These are phyloP conservation scores for Scortum barcoo DNA, from an alignment of 2,113 vertebrate species.

Conservation along the genomic window DNA sequence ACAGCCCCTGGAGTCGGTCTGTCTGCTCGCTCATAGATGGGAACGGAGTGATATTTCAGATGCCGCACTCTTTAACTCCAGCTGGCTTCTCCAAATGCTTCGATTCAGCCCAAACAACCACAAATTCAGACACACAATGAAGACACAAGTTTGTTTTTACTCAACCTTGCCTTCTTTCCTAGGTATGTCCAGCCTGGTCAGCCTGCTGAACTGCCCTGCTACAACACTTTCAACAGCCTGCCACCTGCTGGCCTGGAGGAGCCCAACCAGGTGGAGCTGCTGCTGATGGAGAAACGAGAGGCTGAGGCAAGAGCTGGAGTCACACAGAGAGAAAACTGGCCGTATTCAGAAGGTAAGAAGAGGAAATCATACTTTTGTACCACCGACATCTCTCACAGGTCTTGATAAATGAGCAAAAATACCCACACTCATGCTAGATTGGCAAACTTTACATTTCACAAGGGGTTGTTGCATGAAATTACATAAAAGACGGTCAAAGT, in stretches of 20 bases:
- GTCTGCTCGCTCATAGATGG: constrained; percentile 37
- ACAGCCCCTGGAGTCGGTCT: constrained; percentile 37
- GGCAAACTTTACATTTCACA: background rate
- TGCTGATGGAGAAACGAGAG: constrained; percentile 94
- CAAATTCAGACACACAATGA: background rate
- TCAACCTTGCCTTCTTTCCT: constrained; percentile 18
- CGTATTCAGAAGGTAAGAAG: constrained; percentile 94
- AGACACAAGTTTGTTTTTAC: background rate
- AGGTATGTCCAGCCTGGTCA: constrained; percentile 88
- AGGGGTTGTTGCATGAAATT: background rate
- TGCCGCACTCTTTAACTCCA: constrained; percentile 5
- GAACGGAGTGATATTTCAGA: constrained; percentile 42
- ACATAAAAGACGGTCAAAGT: background rate
- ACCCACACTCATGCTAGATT: background rate
- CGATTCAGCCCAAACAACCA: background rate
- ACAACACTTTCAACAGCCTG: constrained; percentile 78
- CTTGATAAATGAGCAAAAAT: background rate
- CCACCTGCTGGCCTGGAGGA: constrained; percentile 86
- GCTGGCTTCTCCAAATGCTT: background rate
- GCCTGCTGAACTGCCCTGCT: constrained; percentile 77
- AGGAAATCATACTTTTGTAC: background rate
- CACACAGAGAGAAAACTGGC: constrained; percentile 87
- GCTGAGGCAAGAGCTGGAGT: constrained; percentile 91
- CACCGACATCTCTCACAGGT: background rate
- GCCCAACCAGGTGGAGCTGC: constrained; percentile 87